phyloP scores from a whole-genome alignment of 2,797 vertebrate species.

The Sebastes matsubarae region DNA sequence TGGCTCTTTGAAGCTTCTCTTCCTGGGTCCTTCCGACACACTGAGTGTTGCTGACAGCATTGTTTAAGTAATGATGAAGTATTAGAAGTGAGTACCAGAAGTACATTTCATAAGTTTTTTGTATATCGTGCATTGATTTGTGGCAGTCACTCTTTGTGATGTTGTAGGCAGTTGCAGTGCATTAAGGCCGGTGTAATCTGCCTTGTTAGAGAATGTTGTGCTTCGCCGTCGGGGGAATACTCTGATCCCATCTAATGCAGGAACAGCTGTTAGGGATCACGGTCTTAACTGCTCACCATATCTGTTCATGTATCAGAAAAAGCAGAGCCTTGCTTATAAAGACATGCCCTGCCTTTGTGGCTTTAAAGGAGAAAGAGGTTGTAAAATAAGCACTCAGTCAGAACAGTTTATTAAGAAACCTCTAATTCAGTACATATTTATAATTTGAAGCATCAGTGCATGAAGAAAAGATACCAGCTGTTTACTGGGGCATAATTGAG shows the following conservation, averaged over 20 bases:
- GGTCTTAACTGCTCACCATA: slow-evolving; percentile 73
- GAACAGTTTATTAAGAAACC: slow-evolving; percentile 32
- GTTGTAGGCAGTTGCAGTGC: slow-evolving; percentile 20
- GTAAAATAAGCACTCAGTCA: slow-evolving; percentile 64
- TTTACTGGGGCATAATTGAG: not conserved
- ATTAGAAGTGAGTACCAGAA: not conserved
- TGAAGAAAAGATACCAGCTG: slow-evolving; percentile 27
- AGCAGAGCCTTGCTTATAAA: slow-evolving; percentile 61
- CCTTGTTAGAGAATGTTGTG: slow-evolving; percentile 72
- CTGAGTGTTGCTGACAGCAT: slow-evolving; percentile 14
- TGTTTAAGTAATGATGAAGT: not conserved
- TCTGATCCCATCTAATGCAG: slow-evolving; percentile 77
- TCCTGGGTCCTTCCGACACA: slow-evolving; percentile 44
- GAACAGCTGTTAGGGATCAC: slow-evolving; percentile 81
- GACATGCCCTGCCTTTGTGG: slow-evolving; percentile 61
- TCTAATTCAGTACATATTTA: slow-evolving; percentile 32
- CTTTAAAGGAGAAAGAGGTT: slow-evolving; percentile 49
- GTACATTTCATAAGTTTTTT: not conserved
- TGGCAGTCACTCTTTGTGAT: not conserved
- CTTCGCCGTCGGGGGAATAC: slow-evolving; percentile 66
- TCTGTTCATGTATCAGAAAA: slow-evolving; percentile 72
- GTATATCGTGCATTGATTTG: not conserved
- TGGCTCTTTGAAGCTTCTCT: slow-evolving; percentile 56
- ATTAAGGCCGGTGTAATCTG: slow-evolving; percentile 49
- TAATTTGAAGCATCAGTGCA: slow-evolving; percentile 25